Base-by-base conservation (phyloP, 2,888 invertebrate species). In the Drosophila prolongata region DNA sequence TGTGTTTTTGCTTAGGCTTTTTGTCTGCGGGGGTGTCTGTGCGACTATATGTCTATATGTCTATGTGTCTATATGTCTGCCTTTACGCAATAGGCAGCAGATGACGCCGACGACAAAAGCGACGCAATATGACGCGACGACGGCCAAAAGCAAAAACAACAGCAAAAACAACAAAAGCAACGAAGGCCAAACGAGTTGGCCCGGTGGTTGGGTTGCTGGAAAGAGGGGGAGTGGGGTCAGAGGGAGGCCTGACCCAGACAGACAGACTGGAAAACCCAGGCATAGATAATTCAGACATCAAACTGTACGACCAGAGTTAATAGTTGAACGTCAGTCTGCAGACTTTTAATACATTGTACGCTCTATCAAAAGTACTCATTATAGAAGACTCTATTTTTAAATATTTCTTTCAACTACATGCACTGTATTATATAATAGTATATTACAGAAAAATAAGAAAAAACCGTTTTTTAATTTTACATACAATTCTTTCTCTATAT, bases 81-180 rank as follows among this genome's bases (percentile, higher is more conserved):
- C 72, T 80, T 84, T 78, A 80, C 85, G 85, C 82, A 81, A 84
- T 80, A 81, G 81, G 49, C 79, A 75, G 68, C 72, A n/a, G 40
- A 54, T 58, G 58, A 58, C 58, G 58, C 40, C 34, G 40, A 19
- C 58, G 58, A 34, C 40, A 55, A 59, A 40, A 62, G 49, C 74
- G 71, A 62, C 49, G 69, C 46, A 67, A 49, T 54, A 46, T 67
- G 67, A 67, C 35, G 62, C 68, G 54, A 71, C 35, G 53, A 47
- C 42, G 53, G 54, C 42, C 30, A 30, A 30, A 11, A 47, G 11
- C 57, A 57, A 34, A 34, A 38, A 40, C 56, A 34, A 27, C 49
- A 14, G 30, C 61, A 53, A 34, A 40, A 37, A n/a, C 38, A 11
- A 46, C 54, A n/a, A 2, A 30, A 34, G 9, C 34, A 27, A 24